Evolutionary conservation across 64 coral and sea anemone genomes (phyloP), one percentile per base, ranked within the genome.

Genomic region (Platygyra sinensis): DNA sequence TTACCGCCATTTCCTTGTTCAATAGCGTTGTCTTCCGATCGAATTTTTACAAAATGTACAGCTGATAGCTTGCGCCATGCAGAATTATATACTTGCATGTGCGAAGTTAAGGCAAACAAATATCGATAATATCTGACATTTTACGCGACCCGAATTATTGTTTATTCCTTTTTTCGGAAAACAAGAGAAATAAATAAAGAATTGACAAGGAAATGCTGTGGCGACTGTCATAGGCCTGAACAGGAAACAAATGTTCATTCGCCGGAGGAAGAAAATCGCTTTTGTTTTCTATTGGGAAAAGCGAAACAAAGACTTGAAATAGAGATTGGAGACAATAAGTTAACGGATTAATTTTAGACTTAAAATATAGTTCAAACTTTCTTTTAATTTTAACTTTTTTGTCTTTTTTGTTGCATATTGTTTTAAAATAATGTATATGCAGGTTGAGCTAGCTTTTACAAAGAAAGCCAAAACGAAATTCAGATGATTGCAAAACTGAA

Each of bases 231-330:
- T 16, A 77, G 38, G 39, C 18, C 28, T 14, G n/a, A 29, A n/a
- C 81, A 85, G 81, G 81, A 85, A 85, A 72, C 33, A 52, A 38
- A 19, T 42, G 27, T 80, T 71, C 25, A 29, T 12, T 72, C 27
- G 31, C 81, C 36, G 19, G 62, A 72, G 63, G 63, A 71, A 71
- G 52, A 62, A 14, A 42, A 12, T 63, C 10, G 22, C 36, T 85
- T 85, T 72, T 46, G 62, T 85, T 71, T 71, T 71, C 22, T 8
- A n/a, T 20, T 36, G 17, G 60, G 39, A 65, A 67, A 31, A 8
- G 33, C 31, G 62, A 46, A 27, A 85, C 81, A 85, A 85, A 71
- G 81, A 71, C 61, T 4, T n/a, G 22, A 51, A 39, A 85, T 80
- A 19, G 22, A 62, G 54, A 61, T 32, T 32, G 4, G 13, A 18